phyloP scores from a whole-genome alignment of 2,113 vertebrate species.

The Muscicapa adusta region DNA sequence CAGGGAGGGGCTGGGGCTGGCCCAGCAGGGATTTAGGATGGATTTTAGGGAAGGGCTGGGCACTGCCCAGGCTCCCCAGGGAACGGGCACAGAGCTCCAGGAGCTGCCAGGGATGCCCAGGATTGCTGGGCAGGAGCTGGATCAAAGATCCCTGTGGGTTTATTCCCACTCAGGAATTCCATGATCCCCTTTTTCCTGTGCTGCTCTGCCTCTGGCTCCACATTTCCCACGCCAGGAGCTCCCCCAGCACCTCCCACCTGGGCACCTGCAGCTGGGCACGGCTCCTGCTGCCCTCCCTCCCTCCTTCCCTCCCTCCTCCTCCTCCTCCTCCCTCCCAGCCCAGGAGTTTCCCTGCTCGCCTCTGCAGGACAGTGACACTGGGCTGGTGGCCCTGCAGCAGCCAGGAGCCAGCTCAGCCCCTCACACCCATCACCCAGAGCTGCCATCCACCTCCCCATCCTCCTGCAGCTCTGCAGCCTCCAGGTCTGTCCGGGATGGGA shows the following conservation, averaged over 20 bases:
- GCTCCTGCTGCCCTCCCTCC: slow-evolving; percentile 35
- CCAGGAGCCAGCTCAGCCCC: background rate
- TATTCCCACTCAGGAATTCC: background rate
- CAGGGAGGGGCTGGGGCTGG: background rate
- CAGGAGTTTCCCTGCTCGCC: slow-evolving; percentile 7
- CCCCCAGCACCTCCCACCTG: slow-evolving; percentile 20
- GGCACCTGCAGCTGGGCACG: background rate
- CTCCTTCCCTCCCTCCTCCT: background rate
- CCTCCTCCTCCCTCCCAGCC: background rate
- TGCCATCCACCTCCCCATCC: background rate
- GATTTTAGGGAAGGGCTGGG: background rate
- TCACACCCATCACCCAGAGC: rapidly evolving
- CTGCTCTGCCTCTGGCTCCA: background rate
- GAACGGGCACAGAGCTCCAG: background rate
- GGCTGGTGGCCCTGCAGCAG: background rate
- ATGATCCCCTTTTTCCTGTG: background rate
- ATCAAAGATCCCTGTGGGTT: rapidly evolving
- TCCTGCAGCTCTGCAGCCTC: background rate
- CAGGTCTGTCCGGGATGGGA: background rate
- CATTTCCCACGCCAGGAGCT: background rate
- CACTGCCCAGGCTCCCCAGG: background rate
- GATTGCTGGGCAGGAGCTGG: background rate
- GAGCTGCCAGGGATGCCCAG: background rate
- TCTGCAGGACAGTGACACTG: background rate
- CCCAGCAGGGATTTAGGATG: background rate